Conservation (phyloP, 2,888 invertebrate species). For the Acleris laterana region DNA sequence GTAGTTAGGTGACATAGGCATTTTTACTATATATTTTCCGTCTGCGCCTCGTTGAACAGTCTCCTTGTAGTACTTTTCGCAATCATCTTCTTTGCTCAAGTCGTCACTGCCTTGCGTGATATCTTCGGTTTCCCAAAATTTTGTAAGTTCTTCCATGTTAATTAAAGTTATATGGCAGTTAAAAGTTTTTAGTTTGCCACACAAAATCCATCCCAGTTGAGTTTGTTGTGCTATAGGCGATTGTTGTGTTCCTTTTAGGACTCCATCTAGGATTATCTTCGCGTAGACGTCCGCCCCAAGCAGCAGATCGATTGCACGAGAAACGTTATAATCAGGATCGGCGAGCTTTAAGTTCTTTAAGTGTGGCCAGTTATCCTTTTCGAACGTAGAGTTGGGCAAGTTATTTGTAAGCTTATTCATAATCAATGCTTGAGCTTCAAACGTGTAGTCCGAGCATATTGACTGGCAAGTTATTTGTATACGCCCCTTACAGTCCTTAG, state of each 20-base stretch:
- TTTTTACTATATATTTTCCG: constrained; percentile 39
- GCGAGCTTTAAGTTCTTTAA: constrained; percentile 31
- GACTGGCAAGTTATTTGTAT: constrained; percentile 15
- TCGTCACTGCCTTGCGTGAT: constrained; percentile 4
- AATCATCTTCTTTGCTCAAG: constrained; percentile 22
- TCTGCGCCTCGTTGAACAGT: constrained; percentile 18
- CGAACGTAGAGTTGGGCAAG: constrained; percentile 25
- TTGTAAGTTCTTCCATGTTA: constrained; percentile 34
- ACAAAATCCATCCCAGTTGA: constrained; percentile 36
- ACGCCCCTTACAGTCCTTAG: constrained; percentile 25
- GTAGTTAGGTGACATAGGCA: constrained; percentile 34
- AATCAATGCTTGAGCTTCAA: constrained; percentile 22
- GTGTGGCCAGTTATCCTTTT: constrained; percentile 29
- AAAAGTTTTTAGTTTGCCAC: constrained; percentile 30
- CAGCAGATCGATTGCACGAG: constrained; percentile 25
- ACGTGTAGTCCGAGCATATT: constrained; percentile 15
- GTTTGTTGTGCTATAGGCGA: constrained; percentile 37
- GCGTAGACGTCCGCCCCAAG: constrained; percentile 13
- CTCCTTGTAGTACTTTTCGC: constrained; percentile 35
- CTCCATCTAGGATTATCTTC: constrained; percentile 26
- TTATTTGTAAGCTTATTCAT: constrained; percentile 24
- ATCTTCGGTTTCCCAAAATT: constrained; percentile 38
- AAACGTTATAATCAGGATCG: constrained; percentile 29
- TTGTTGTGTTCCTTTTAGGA: constrained; percentile 14
- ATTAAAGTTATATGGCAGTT: constrained; percentile 37